Evolutionary conservation across 2,797 vertebrate genomes (phyloP).

Genomic region (Telmatherina bonti): DNA sequence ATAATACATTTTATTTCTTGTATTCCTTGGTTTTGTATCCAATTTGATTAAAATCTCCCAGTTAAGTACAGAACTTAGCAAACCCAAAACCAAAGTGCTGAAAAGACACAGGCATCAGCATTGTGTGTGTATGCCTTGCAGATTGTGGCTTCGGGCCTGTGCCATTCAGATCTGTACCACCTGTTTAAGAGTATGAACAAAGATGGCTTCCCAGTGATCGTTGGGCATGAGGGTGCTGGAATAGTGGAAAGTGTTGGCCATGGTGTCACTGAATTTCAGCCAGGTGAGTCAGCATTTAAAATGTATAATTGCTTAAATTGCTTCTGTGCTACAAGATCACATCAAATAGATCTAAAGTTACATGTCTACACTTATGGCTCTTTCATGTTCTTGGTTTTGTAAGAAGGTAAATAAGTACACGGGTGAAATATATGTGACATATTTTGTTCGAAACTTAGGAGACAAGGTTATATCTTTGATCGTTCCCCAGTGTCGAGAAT

Average conservation of each 20-base stretch:
- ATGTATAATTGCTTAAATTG: too few species aligned
- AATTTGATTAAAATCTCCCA: too few species aligned
- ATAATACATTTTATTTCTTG: too few species aligned
- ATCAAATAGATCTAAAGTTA: too few species aligned
- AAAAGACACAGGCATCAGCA: too few species aligned
- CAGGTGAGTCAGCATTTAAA: constrained; percentile 72
- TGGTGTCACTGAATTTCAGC: constrained; percentile 80
- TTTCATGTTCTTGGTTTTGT: neutral
- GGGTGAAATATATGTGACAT: too few species aligned
- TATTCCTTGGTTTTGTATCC: too few species aligned
- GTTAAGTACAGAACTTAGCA: too few species aligned
- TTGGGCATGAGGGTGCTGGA: constrained; percentile 83
- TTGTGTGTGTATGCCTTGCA: constrained; percentile 53
- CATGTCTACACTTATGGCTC: neutral
- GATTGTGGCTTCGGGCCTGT: constrained; percentile 80
- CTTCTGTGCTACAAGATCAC: too few species aligned
- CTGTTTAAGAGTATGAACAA: constrained; percentile 65
- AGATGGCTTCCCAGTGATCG: constrained; percentile 74
- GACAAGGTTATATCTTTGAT: constrained; percentile 92
- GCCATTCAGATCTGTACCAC: constrained; percentile 81
- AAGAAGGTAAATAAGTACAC: too few species aligned
- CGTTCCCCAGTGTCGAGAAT: constrained; percentile 89
- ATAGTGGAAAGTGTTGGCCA: constrained; percentile 83
- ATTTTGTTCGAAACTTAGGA: constrained; percentile 85
- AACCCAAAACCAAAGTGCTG: too few species aligned